These are phyloP conservation scores for Aldabrachelys gigantea DNA, from an alignment of 2,113 vertebrate genomes.

Conservation along the genomic window DNA sequence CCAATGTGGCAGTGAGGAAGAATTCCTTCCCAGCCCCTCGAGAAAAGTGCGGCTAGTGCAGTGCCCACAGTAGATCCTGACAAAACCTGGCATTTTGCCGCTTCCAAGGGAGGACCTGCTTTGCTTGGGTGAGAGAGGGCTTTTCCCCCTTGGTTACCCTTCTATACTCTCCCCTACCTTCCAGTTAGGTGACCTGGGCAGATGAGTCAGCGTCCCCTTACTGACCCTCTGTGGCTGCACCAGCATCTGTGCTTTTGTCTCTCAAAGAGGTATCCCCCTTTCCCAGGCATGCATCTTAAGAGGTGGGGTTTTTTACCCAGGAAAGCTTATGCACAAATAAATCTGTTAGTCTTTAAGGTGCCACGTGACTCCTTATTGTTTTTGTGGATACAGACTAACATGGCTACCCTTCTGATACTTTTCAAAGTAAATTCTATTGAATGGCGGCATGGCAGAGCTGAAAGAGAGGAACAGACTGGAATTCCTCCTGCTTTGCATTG, in stretches of 20 bases:
- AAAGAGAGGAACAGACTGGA: not conserved
- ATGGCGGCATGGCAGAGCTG: not conserved
- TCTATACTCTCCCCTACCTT: not conserved
- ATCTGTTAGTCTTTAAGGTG: too few relatives aligned
- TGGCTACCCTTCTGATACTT: not conserved
- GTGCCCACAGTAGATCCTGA: not conserved
- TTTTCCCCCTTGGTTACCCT: not conserved
- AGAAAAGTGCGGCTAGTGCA: not conserved
- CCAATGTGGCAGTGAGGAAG: not conserved
- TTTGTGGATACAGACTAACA: too few relatives aligned
- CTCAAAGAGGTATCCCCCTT: not conserved
- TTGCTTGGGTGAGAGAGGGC: not conserved
- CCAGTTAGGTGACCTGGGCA: not conserved
- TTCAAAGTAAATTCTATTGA: slow-evolving; percentile 13
- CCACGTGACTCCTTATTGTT: too few relatives aligned
- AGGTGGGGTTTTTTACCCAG: too few relatives aligned
- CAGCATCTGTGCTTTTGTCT: not conserved
- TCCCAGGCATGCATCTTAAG: not conserved
- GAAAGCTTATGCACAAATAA: too few relatives aligned
- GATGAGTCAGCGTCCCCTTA: not conserved
- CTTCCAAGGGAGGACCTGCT: not conserved
- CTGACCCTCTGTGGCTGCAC: not conserved
- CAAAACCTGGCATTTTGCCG: not conserved
- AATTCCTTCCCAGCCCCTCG: not conserved
- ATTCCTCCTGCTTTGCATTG: slow-evolving; percentile 17